Base-by-base conservation (phyloP, 2,113 vertebrate species). In the Equus quagga region DNA sequence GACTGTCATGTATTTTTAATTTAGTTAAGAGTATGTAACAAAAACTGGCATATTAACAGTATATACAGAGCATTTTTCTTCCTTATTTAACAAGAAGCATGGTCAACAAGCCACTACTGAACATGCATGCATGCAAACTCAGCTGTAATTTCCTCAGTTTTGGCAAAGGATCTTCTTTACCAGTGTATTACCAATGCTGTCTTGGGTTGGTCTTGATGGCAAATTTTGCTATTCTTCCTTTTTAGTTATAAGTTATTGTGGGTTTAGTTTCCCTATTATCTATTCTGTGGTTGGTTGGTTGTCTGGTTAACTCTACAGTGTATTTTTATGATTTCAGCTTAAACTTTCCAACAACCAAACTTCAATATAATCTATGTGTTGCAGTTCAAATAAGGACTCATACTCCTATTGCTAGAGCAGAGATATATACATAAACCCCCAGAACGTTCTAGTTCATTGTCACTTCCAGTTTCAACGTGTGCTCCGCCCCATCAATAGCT, bases 281-380 rank as follows among this genome's bases (percentile, higher is more conserved):
- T 89, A 80, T 88, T 83, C 60, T 92, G 60, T 49, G 60, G 9
- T 65, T 44, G 6, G 41, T 33, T 83, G 6, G 41, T 33, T 83
- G 31, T 78, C n/a, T 44, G 33, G 26, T 93, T 56, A 92, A 73
- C 31, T 58, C 92, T 79, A 86, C 6, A 81, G 31, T 17, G 3
- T 60, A 69, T 36, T 96, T 82, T 86, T 78, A 62, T 69, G 56
- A 28, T 88, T 93, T 54, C 31, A 46, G 18, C 23, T 93, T 91
- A 82, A 88, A 84, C 41, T 54, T 91, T 62, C 49, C 64, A 81
- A 67, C 58, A 84, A 60, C 6, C 79, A 65, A 83, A 94, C 33
- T 87, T 76, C 33, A 67, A 82, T 23, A 56, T 72, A 60, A 19
- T 44, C 49, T 69, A 76, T 8, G 9, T 58, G 81, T 0, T 82